Base-by-base conservation (phyloP, 2,797 vertebrate genomes). In the Cossypha dichroa region DNA sequence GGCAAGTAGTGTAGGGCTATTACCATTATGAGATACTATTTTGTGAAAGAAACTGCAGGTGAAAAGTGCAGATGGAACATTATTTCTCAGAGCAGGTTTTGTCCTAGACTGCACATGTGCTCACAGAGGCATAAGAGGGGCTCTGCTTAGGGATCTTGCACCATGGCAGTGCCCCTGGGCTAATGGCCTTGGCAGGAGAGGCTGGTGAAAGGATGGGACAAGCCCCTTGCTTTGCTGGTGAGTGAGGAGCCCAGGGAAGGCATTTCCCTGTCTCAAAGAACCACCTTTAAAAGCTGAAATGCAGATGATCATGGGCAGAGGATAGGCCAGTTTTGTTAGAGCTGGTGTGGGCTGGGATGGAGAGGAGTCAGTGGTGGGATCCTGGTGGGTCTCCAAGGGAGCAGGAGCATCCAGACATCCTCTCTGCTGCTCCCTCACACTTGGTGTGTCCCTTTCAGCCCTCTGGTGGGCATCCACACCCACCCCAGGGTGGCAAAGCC, bases 151-250 rank as follows among this genome's bases (percentile, higher is more conserved):
- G 40, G 46, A n/a, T 64, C 38, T 67, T 76, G 52, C 18, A 13
- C n/a, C 0, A 0, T 16, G 16, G 31, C 55, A 46, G 14, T 59
- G 59, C 18, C 63, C 58, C 21, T 0, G 12, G 26, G 34, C 40
- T 84, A 2, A 33, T 1, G 3, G 41, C 54, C 7, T 4, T 41
- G n/a, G 29, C 3, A 8, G 48, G 6, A 83, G 41, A 48, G 31
- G 28, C 48, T 85, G 51, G 1, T 1, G 4, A 22, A 67, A 48
- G 17, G 15, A 23, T 36, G 23, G 25, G 3, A 13, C 13, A 28
- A 15, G n/a, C 16, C 67, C 36, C 31, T 23, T 29, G 33, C 40
- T 40, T 31, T 49, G 26, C 7, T 31, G 28, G 11, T 2, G 17
- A 38, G 41, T 5, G 48, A 72, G 56, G 11, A 48, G 20, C 40